Conservation (phyloP, 2,888 invertebrate species). For the Mactromeris polynyma region DNA sequence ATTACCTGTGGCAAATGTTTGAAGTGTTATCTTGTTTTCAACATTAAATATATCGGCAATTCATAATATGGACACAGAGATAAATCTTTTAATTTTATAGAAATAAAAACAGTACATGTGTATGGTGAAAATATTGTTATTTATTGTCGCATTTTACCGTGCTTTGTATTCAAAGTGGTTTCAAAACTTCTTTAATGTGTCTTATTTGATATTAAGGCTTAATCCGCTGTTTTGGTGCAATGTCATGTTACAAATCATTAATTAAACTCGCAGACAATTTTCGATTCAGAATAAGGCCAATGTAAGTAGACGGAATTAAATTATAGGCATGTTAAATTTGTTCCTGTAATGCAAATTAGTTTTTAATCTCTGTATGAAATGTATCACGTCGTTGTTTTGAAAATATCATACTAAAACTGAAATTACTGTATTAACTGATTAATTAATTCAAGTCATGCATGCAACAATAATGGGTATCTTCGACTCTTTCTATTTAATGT, state of each 20-base stretch:
- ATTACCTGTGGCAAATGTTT: background rate
- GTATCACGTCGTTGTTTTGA: background rate
- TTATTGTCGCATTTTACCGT: background rate
- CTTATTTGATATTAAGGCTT: background rate
- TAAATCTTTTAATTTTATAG: background rate
- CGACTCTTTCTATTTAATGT: background rate
- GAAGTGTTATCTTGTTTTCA: background rate
- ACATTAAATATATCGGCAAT: background rate
- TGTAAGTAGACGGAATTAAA: background rate
- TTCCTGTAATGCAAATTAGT: background rate
- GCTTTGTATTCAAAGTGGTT: background rate
- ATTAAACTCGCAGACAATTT: background rate
- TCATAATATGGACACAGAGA: background rate
- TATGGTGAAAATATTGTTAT: background rate
- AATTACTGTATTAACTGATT: background rate
- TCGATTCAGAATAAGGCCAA: background rate
- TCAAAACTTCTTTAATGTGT: background rate
- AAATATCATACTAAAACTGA: background rate
- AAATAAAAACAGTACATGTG: background rate
- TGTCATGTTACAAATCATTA: background rate
- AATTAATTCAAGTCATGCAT: background rate
- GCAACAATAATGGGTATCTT: background rate
- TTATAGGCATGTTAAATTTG: background rate
- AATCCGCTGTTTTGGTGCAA: background rate
- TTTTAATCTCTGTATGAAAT: background rate